Percentiles rank a stretch among this genome's conserved stretches.
Conservation (phyloP, 2,797 vertebrate genomes). For the Pipistrellus pygmaeus region DNA sequence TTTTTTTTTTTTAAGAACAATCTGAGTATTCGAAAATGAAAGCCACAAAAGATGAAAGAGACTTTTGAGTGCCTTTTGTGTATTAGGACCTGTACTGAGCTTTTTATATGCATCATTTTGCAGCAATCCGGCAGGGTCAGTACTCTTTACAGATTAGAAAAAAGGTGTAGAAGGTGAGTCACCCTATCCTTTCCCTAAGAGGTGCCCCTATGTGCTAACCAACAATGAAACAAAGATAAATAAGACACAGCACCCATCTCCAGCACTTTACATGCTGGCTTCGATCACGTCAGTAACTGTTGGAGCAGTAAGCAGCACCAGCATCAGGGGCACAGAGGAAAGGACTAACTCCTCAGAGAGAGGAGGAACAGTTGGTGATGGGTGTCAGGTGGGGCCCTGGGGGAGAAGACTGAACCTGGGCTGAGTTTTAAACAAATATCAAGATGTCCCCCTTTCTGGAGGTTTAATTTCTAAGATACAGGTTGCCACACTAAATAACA, state of each 20-base stretch:
- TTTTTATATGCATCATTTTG: not conserved
- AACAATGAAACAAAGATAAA: not conserved
- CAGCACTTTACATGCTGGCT: not conserved
- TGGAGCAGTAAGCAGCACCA: not conserved
- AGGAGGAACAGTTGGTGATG: too few species aligned
- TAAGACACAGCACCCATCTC: not conserved
- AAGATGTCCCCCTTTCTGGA: not conserved
- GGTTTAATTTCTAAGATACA: constrained; percentile 38
- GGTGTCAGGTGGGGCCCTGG: not conserved
- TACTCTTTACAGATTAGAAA: not conserved
- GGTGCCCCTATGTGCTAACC: not conserved
- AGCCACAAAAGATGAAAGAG: not conserved
- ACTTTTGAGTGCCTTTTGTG: not conserved
- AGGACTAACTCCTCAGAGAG: not conserved
- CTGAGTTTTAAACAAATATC: not conserved
- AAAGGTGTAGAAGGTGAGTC: not conserved
- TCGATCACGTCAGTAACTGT: not conserved
- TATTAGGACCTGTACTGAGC: not conserved
- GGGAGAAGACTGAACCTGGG: not conserved
- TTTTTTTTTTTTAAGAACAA: not conserved
- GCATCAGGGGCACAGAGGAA: not conserved
- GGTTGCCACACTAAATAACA: not conserved
- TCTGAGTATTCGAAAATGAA: not conserved
- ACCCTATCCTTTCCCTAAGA: not conserved
- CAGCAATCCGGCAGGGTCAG: not conserved